Conservation (phyloP, 2,888 invertebrate species). For the Euproctis similis region DNA sequence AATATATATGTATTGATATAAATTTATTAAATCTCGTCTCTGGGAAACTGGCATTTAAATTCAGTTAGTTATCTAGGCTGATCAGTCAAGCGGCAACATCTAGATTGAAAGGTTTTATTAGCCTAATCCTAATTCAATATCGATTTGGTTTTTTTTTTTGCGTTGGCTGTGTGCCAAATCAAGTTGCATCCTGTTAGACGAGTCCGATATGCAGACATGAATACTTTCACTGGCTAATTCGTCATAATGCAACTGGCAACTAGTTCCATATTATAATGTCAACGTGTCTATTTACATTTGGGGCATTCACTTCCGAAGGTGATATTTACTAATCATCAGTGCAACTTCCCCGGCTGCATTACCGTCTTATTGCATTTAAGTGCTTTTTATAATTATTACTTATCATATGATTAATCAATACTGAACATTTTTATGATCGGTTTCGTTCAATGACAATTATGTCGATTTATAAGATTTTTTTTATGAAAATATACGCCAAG, state of each 20-base stretch:
- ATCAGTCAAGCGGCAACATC: constrained; percentile 68
- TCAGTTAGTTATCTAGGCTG: constrained; percentile 52
- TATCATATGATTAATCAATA: constrained; percentile 13
- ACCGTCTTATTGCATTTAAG: constrained; percentile 45
- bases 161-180: constrained; percentile 28
- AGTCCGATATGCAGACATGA: constrained; percentile 37
- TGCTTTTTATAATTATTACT: constrained; percentile 37
- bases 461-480: background rate
- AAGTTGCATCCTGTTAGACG: constrained; percentile 46
- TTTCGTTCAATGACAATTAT: background rate
- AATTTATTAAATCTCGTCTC: constrained; percentile 43
- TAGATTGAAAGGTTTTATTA: constrained; percentile 69
- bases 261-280: constrained; percentile 58
- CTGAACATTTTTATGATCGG: background rate
- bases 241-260: constrained; percentile 47
- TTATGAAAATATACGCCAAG: no score
- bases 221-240: constrained; percentile 65
- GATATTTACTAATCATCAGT: constrained; percentile 38
- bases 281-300: constrained; percentile 57
- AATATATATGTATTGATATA: constrained; percentile 16
- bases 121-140: constrained; percentile 68
- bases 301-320: constrained; percentile 37
- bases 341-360: constrained; percentile 42
- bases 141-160: no score
- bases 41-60: constrained; percentile 74